These are phyloP conservation scores for Rhamnusium bicolor DNA, from an alignment of 2,888 invertebrate species.

Conservation along the genomic window DNA sequence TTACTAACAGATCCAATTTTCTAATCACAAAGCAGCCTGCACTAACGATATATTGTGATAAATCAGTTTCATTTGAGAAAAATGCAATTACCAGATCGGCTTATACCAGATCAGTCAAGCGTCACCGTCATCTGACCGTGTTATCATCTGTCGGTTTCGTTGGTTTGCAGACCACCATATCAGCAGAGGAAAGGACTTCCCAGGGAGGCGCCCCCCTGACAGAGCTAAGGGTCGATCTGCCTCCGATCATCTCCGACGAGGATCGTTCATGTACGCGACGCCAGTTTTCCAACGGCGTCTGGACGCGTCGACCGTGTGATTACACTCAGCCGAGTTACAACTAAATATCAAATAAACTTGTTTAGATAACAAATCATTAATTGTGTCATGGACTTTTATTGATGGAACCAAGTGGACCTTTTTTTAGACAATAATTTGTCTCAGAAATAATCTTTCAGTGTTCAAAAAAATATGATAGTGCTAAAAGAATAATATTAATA, in stretches of 20 bases:
- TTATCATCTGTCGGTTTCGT: constrained; percentile 18
- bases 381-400: constrained; percentile 10
- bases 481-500: constrained; percentile 14
- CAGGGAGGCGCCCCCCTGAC: constrained; percentile 49
- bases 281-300: constrained; percentile 51
- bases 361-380: constrained; percentile 12
- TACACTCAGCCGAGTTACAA: constrained; percentile 3
- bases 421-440: constrained; percentile 10
- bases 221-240: constrained; percentile 54
- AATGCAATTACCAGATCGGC: constrained; percentile 15
- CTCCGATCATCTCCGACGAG: constrained; percentile 49
- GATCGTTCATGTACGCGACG: constrained; percentile 49
- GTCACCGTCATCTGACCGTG: constrained; percentile 17
- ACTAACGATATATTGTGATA: constrained; percentile 1
- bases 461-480: constrained; percentile 15
- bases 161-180: constrained; percentile 11
- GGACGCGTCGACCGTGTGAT: constrained; percentile 50
- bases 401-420: constrained; percentile 20
- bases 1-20: not conserved
- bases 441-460: not conserved
- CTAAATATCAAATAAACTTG: constrained; percentile 16
- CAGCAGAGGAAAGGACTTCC: constrained; percentile 11
- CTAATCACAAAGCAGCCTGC: not conserved
- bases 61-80: constrained; percentile 10
- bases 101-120: not conserved